These are phyloP conservation scores for Idaea biselata DNA, from an alignment of 2,888 invertebrate species.

Conservation along the genomic window DNA sequence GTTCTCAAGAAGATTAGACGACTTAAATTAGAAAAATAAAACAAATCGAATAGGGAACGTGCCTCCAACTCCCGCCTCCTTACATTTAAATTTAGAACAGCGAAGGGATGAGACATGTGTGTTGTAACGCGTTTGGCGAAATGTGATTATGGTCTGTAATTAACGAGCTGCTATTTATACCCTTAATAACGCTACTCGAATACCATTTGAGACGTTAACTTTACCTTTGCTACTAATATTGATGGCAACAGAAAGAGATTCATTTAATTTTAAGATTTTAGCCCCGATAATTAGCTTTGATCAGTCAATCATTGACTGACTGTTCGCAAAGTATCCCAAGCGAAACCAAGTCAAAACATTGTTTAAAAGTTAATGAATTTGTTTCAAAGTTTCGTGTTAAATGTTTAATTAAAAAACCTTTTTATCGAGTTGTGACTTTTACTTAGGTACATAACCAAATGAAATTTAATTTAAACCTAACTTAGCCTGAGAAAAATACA, in stretches of 20 bases:
- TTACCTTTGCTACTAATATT: too few species aligned
- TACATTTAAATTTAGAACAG: slow-evolving; percentile 77
- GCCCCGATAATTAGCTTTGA: too few species aligned
- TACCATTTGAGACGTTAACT: not conserved
- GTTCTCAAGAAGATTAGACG: slow-evolving; percentile 29
- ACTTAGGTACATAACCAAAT: too few species aligned
- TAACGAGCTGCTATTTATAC: slow-evolving; percentile 76
- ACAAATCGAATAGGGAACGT: slow-evolving; percentile 69
- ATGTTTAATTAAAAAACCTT: too few species aligned
- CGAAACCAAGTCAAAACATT: too few species aligned
- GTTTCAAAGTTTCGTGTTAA: too few species aligned
- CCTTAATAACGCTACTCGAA: slow-evolving; percentile 17
- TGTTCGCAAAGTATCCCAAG: too few species aligned
- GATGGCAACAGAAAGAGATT: too few species aligned
- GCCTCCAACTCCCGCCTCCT: slow-evolving; percentile 63
- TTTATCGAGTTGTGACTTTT: too few species aligned
- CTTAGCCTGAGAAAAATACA: not conserved
- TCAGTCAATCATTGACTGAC: too few species aligned
- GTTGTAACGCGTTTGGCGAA: slow-evolving; percentile 79
- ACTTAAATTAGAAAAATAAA: slow-evolving; percentile 69
- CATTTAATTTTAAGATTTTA: too few species aligned
- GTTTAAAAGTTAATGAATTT: too few species aligned
- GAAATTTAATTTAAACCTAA: not conserved
- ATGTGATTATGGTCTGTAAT: slow-evolving; percentile 78
- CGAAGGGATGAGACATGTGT: slow-evolving; percentile 80